Conservation (phyloP, 2,888 invertebrate genomes). For the Anodontia alba region DNA sequence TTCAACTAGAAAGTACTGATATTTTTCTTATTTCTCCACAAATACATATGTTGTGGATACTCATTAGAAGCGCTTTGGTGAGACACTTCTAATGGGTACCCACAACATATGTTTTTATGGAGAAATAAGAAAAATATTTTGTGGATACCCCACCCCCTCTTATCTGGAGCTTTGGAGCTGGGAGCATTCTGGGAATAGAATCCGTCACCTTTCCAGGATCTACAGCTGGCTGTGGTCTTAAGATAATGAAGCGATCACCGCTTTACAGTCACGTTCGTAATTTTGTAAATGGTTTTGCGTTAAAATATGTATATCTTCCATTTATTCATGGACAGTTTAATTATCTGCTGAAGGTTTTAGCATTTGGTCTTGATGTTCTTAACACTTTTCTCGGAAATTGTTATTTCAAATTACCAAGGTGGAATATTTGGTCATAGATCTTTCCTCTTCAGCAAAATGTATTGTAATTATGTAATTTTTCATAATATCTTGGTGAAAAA, state of each 20-base stretch:
- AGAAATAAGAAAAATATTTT: too few species aligned
- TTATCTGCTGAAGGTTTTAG: constrained; percentile 34
- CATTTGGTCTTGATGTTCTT: constrained; percentile 11
- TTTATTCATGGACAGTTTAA: constrained; percentile 57
- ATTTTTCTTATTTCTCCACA: too few species aligned
- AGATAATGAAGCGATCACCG: constrained; percentile 2
- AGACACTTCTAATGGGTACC: too few species aligned
- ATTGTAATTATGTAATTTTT: constrained; percentile 3
- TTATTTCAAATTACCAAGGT: constrained; percentile 3
- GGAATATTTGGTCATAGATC: background rate
- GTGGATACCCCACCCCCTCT: too few species aligned
- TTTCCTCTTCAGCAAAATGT: background rate
- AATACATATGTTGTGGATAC: too few species aligned
- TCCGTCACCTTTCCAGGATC: background rate
- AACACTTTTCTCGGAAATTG: background rate
- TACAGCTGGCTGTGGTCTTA: constrained; percentile 5
- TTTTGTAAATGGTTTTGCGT: constrained; percentile 20
- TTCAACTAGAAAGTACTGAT: too few species aligned
- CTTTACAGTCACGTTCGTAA: background rate
- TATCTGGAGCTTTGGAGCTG: too few species aligned
- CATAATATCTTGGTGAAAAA: background rate
- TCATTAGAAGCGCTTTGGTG: too few species aligned
- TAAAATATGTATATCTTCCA: constrained; percentile 37
- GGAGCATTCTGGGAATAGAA: constrained; percentile 1
- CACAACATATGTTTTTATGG: too few species aligned